Evolutionary conservation across 2,888 invertebrate species (phyloP).

Genomic region (Diogma glabrata): DNA sequence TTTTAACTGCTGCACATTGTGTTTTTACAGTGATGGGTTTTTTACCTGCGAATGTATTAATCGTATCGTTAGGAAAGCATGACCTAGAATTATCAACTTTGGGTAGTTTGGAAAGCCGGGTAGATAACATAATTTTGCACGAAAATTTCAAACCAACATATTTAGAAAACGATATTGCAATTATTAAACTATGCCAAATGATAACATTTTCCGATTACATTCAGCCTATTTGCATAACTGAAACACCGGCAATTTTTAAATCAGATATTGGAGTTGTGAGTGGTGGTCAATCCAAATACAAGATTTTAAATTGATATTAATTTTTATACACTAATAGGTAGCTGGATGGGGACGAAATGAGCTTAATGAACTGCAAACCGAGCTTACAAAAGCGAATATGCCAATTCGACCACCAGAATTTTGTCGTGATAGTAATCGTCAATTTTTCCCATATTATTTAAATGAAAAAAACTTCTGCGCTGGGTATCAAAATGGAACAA

Average conservation of each 20-base stretch:
- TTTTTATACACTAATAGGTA: too few relatives aligned
- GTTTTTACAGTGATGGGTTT: not conserved
- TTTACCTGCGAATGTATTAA: not conserved
- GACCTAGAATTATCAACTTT: not conserved
- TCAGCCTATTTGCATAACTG: not conserved
- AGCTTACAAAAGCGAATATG: not conserved
- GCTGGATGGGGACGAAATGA: not conserved
- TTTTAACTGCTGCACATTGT: not conserved
- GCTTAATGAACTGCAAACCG: not conserved
- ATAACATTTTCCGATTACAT: not conserved
- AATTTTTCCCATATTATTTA: not conserved
- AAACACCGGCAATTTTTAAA: not conserved
- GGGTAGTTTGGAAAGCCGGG: not conserved
- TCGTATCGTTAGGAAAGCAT: not conserved
- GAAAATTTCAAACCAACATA: not conserved
- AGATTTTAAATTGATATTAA: too few relatives aligned
- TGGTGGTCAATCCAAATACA: not conserved
- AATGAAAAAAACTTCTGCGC: not conserved
- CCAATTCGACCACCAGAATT: not conserved
- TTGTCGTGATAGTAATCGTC: not conserved
- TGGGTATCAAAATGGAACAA: not conserved
- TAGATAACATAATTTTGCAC: not conserved
- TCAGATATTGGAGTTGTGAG: not conserved
- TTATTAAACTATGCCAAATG: not conserved
- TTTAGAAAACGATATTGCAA: slow-evolving; percentile 1